Percentiles rank a stretch among this genome's conserved stretches.
These are phyloP conservation scores for Jacana jacana DNA, from an alignment of 2,113 vertebrate genomes.

Conservation along the genomic window DNA sequence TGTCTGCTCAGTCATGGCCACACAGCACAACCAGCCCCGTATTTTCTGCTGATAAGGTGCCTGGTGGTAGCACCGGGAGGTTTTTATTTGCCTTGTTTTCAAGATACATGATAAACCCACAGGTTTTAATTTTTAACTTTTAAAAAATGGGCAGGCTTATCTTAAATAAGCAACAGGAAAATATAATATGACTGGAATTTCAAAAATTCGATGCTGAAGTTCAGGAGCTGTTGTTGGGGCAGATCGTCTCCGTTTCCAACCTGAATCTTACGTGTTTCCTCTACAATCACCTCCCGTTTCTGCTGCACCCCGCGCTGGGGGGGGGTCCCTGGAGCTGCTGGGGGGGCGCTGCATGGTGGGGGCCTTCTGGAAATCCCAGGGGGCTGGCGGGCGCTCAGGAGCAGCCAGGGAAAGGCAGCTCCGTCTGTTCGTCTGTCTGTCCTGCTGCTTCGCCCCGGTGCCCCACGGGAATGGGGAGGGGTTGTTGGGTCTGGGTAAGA, in stretches of 20 bases:
- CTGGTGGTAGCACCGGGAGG: background rate
- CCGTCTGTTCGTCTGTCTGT: background rate
- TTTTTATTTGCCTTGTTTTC: background rate
- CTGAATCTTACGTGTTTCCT: background rate
- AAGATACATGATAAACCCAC: background rate
- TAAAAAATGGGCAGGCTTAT: background rate
- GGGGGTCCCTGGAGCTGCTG: background rate
- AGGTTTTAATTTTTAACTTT: constrained; percentile 9
- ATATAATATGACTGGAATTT: background rate
- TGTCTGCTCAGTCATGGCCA: background rate
- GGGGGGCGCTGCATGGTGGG: background rate
- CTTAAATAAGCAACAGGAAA: background rate
- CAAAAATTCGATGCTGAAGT: background rate
- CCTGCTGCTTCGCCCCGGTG: background rate
- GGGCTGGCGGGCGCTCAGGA: background rate
- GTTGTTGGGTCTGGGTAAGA: rapidly evolving
- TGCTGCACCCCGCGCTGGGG: background rate
- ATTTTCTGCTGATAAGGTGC: background rate
- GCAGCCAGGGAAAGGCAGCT: background rate
- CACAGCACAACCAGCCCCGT: background rate
- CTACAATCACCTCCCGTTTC: background rate
- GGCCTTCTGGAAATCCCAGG: background rate
- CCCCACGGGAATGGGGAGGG: background rate
- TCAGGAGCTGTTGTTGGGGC: background rate
- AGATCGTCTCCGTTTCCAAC: background rate